Conservation (phyloP, 2,888 invertebrate genomes). For the Alitta virens region DNA sequence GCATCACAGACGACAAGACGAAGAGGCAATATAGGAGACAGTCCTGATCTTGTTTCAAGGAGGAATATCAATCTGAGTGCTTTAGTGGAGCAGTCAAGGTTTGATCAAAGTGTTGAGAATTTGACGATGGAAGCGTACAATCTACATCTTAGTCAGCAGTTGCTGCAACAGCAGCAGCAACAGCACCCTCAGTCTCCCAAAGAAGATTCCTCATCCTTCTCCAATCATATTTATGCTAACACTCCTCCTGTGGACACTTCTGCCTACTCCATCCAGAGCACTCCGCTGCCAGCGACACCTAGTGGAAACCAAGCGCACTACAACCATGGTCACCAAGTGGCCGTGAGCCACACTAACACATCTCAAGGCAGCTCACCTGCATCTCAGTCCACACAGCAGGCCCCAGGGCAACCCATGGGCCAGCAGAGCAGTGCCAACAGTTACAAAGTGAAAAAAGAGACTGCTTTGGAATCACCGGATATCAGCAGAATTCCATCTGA, state of each 20-base stretch:
- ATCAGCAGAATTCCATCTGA: neutral
- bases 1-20: conserved; percentile 56
- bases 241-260: too few relatives aligned
- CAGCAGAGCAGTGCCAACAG: too few relatives aligned
- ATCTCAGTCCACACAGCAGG: too few relatives aligned
- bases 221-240: neutral
- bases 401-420: too few relatives aligned
- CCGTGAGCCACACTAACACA: too few relatives aligned
- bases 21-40: conserved; percentile 32
- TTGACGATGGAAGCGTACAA: conserved; percentile 20
- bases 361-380: too few relatives aligned
- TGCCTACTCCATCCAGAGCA: too few relatives aligned
- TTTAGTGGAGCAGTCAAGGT: conserved; percentile 33
- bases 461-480: neutral
- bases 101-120: conserved; percentile 31
- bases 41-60: conserved; percentile 64
- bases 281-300: too few relatives aligned
- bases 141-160: conserved; percentile 9
- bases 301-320: too few relatives aligned
- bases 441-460: too few relatives aligned
- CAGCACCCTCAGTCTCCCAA: neutral
- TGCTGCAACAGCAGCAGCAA: conserved; percentile 2
- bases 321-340: too few relatives aligned
- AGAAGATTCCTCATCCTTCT: neutral
- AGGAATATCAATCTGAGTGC: conserved; percentile 59